Conservation (phyloP, 2,888 invertebrate genomes). For the Chydorus sphaericus region DNA sequence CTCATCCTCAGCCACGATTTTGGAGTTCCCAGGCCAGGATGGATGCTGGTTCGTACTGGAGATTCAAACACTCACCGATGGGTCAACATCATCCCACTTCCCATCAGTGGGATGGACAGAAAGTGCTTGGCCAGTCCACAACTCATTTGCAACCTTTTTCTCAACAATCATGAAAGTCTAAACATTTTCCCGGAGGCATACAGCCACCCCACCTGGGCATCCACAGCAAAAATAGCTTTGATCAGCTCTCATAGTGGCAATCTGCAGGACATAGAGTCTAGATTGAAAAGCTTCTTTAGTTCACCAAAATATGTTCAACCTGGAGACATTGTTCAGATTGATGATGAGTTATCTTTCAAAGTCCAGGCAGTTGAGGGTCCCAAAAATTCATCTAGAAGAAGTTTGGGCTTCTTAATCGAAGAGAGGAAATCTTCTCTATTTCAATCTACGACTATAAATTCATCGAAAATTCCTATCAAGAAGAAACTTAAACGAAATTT, state of each 20-base stretch:
- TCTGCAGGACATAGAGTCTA: not conserved
- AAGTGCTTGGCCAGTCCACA: not conserved
- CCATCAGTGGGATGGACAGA: not conserved
- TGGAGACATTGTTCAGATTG: not conserved
- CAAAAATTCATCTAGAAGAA: not conserved
- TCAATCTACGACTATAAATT: not conserved
- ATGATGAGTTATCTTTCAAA: not conserved
- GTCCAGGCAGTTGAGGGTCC: not conserved
- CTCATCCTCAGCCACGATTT: not conserved
- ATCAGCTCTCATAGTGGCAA: not conserved
- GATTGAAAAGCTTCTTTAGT: not conserved
- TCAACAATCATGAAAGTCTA: not conserved
- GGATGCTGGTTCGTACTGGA: not conserved
- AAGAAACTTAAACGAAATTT: not conserved
- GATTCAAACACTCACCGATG: not conserved
- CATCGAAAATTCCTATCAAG: not conserved
- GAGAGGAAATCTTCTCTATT: not conserved
- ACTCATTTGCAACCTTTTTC: not conserved
- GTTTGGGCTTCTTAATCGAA: constrained; percentile 3
- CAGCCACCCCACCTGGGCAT: not conserved
- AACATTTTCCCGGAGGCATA: not conserved
- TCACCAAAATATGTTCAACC: not conserved
- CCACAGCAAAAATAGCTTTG: not conserved
- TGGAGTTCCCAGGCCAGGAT: not conserved
- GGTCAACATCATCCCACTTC: not conserved